Evolutionary conservation across 2,888 invertebrate species (phyloP).

Genomic region (Pseudococcus viburni): DNA sequence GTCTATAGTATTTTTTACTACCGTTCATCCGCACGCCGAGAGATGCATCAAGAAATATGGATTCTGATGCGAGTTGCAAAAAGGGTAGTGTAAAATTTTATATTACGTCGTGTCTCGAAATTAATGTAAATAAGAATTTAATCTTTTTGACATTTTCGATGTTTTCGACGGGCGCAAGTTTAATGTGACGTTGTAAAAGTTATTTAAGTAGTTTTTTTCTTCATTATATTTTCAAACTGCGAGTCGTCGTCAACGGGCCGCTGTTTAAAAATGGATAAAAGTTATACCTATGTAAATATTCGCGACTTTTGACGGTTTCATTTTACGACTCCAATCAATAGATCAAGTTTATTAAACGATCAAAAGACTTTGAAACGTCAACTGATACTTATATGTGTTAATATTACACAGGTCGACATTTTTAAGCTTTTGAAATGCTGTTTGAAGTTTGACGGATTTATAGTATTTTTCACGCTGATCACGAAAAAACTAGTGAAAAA

Average conservation of each 20-base stretch:
- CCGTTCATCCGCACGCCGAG: not conserved
- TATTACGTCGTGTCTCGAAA: slow-evolving; percentile 1
- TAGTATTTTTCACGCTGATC: too few relatives aligned
- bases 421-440: too few relatives aligned
- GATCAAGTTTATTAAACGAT: not conserved
- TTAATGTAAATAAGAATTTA: slow-evolving; percentile 41
- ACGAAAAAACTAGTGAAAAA: too few relatives aligned
- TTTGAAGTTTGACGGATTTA: too few relatives aligned
- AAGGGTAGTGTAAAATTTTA: not conserved
- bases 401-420: too few relatives aligned
- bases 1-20: not conserved
- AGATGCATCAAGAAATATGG: slow-evolving; percentile 31
- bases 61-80: not conserved
- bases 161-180: not conserved
- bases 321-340: not conserved
- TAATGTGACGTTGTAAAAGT: slow-evolving; percentile 7
- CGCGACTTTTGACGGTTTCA: slow-evolving; percentile 10
- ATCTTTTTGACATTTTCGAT: slow-evolving; percentile 41
- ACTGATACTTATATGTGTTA: too few relatives aligned
- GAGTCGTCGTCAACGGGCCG: not conserved
- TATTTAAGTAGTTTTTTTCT: not conserved
- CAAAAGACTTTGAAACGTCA: not conserved
- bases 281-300: not conserved
- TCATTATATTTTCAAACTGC: not conserved
- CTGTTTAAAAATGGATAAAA: not conserved